phyloP scores from a whole-genome alignment of 2,113 vertebrate species.

The Salvator merianae region DNA sequence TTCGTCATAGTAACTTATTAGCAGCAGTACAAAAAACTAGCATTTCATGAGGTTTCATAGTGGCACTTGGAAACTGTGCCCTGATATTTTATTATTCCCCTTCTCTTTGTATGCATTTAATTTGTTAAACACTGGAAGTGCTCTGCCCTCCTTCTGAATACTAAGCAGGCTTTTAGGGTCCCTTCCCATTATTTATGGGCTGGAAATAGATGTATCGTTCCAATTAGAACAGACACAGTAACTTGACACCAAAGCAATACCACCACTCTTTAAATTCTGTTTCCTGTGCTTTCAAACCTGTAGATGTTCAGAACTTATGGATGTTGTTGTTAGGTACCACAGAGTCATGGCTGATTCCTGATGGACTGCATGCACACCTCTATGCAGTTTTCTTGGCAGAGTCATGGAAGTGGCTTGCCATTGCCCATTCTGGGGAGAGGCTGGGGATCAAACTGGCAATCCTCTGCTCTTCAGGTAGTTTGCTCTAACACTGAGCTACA shows the following conservation, averaged over 20 bases:
- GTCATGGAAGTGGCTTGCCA: too few relatives aligned
- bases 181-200: not conserved
- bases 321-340: too few relatives aligned
- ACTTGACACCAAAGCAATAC: constrained; percentile 15
- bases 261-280: not conserved
- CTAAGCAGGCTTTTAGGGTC: not conserved
- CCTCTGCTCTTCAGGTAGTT: too few relatives aligned
- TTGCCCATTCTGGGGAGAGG: too few relatives aligned
- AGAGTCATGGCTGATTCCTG: too few relatives aligned
- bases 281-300: not conserved
- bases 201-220: not conserved
- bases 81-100: constrained; percentile 14
- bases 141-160: not conserved
- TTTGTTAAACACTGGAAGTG: not conserved
- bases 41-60: not conserved
- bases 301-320: too few relatives aligned
- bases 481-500: too few relatives aligned
- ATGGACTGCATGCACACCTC: too few relatives aligned
- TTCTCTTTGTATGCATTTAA: not conserved
- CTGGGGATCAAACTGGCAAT: too few relatives aligned
- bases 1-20: not conserved
- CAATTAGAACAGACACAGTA: constrained; percentile 13
- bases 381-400: too few relatives aligned
- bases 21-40: not conserved
- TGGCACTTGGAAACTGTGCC: not conserved